Evolutionary conservation across 2,113 vertebrate genomes (phyloP), one percentile per base, ranked within the genome.

Genomic region (Neopipo cinnamomea): DNA sequence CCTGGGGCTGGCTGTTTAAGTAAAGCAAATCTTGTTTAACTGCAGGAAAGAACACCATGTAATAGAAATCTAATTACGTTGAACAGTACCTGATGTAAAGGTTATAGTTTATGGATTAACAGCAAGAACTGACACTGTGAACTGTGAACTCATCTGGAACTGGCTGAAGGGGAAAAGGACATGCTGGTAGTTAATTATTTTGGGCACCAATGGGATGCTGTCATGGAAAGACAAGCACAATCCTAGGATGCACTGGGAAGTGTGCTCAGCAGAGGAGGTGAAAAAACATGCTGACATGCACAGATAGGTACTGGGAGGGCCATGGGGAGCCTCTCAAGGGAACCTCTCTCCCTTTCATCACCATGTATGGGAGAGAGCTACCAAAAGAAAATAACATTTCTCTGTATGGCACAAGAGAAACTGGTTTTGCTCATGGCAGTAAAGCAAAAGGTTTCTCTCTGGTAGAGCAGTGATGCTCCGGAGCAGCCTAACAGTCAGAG

Each of bases 71-170:
- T 78, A 91, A 96, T 96, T 95, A 87, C 0, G 1, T 91, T 76
- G 86, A 96, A 93, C 77, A 62, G 87, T 73, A 82, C 93, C 49
- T 7, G 0, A 70, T 37, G 61, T 88, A 96, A 95, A 93, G n/a
- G 89, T 91, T 95, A 76, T 46, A 75, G 91, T 78, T 96, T 93
- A 96, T 94, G 95, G 95, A 97, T 95, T 96, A 97, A 96, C 85
- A 79, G 81, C 30, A 23, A 91, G 77, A 76, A 88, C 66, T 88
- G 88, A 78, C 0, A 1, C 81, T 68, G 74, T 44, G 85, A 82
- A 89, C 89, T 65, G 53, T 39, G 49, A 91, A 68, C 53, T 92
- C 22, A 0, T 75, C 89, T 79, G 85, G 77, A 94, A 96, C 80
- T 82, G 73, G 66, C 62, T 94, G 91, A 88, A 95, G 58, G 74